Evolutionary conservation across 2,797 vertebrate genomes (phyloP).

Genomic region (Gorsachius magnificus): DNA sequence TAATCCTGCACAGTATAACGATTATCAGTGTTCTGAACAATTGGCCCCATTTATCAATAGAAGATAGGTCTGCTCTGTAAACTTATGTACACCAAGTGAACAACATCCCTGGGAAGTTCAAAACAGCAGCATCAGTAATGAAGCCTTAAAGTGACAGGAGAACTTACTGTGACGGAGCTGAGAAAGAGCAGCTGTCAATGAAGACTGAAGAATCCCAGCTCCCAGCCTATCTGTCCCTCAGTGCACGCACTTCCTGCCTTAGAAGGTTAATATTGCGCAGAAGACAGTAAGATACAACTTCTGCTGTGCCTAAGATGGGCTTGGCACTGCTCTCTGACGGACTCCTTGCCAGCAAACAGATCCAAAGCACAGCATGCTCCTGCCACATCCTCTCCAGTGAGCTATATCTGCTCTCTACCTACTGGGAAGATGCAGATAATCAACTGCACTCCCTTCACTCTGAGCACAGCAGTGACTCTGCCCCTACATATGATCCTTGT

Average conservation of each 20-base stretch:
- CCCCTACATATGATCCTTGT: not conserved
- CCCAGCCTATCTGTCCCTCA: not conserved
- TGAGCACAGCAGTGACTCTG: not conserved
- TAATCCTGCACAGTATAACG: not conserved
- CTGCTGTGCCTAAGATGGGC: constrained; percentile 27
- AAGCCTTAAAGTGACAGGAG: not conserved
- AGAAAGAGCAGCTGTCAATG: not conserved
- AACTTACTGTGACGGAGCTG: not conserved
- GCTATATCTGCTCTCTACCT: not conserved
- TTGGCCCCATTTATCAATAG: not conserved
- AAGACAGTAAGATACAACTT: not conserved
- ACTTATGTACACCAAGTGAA: not conserved
- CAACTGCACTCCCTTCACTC: not conserved
- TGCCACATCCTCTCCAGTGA: constrained; percentile 20
- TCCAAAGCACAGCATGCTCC: not conserved
- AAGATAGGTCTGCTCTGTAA: not conserved
- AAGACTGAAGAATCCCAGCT: not conserved
- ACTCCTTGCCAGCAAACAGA: not conserved
- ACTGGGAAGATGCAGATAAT: not conserved
- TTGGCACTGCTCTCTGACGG: not conserved
- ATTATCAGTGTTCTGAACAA: not conserved
- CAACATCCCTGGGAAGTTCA: not conserved
- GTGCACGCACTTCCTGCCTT: not conserved
- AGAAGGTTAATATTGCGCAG: not conserved
- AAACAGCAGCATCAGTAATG: not conserved